Evolutionary conservation across 2,113 vertebrate genomes (phyloP).

Genomic region (Hipposideros armiger): DNA sequence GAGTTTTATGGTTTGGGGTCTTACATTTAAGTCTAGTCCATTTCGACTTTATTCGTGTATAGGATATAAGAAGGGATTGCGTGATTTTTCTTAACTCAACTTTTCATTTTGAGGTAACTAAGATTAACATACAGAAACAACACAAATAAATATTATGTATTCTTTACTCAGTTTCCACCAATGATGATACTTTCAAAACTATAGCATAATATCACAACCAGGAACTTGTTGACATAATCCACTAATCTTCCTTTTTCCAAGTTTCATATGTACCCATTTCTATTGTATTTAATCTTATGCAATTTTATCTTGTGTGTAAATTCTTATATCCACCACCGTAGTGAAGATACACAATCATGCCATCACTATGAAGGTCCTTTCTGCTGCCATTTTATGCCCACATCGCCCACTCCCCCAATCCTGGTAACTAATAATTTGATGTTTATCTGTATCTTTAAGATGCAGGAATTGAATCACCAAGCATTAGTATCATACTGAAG

Average conservation of each 20-base stretch:
- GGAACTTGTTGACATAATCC: not conserved
- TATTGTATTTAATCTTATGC: not conserved
- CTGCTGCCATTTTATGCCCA: not conserved
- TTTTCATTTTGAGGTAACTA: not conserved
- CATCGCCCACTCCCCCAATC: accelerated
- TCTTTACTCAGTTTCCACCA: not conserved
- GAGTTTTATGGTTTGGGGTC: too few relatives aligned
- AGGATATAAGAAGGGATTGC: not conserved
- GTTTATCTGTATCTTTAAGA: not conserved
- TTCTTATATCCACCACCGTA: accelerated
- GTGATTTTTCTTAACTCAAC: not conserved
- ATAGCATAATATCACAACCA: not conserved
- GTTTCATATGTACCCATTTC: not conserved
- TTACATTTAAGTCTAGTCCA: too few relatives aligned
- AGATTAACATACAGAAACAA: not conserved
- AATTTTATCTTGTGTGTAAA: not conserved
- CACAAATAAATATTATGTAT: not conserved
- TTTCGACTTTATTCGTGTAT: too few relatives aligned
- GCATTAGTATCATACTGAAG: not conserved
- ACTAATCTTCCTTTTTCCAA: not conserved
- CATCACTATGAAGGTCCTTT: not conserved
- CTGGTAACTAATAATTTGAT: not conserved
- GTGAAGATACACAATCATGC: not conserved
- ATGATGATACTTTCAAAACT: not conserved
- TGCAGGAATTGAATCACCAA: not conserved